Percentiles rank a stretch among this genome's conserved stretches.
phyloP scores from a whole-genome alignment of 1,140 invertebrate genomes.

The Pogonomyrmex californicus region DNA sequence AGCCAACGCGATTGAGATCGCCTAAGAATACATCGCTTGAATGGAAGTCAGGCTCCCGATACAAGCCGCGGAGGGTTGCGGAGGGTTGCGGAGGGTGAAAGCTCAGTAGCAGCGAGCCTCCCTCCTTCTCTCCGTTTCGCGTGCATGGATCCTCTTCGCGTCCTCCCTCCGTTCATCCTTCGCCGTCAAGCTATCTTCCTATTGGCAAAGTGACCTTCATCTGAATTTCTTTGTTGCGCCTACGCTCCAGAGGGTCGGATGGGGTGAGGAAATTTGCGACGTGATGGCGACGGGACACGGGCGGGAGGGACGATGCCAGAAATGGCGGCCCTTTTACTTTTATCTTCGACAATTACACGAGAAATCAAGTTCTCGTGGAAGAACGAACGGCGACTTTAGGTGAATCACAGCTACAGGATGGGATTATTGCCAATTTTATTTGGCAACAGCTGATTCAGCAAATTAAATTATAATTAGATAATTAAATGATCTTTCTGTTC shows the following conservation, averaged over 20 bases:
- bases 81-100: slow-evolving; percentile 24
- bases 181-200: slow-evolving; percentile 43
- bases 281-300: background rate
- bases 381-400: background rate
- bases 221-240: slow-evolving; percentile 85
- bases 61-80: background rate
- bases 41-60: slow-evolving; percentile 67
- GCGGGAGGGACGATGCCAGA: slow-evolving; percentile 21
- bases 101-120: slow-evolving; percentile 21
- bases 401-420: background rate
- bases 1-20: slow-evolving; percentile 37
- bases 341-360: slow-evolving; percentile 27
- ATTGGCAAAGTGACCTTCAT: slow-evolving; percentile 80
- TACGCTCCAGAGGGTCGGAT: slow-evolving; percentile 53
- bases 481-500: background rate
- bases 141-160: slow-evolving; percentile 24
- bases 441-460: background rate
- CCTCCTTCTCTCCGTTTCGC: slow-evolving; percentile 12
- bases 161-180: background rate
- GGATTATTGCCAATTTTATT: background rate
- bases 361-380: too few relatives aligned
- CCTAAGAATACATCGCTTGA: slow-evolving; percentile 56
- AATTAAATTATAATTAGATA: background rate
- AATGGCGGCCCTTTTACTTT: slow-evolving; percentile 53
- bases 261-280: slow-evolving; percentile 49